These are phyloP conservation scores for Synergus umbraculus DNA, from an alignment of 2,888 invertebrate species.

Conservation along the genomic window DNA sequence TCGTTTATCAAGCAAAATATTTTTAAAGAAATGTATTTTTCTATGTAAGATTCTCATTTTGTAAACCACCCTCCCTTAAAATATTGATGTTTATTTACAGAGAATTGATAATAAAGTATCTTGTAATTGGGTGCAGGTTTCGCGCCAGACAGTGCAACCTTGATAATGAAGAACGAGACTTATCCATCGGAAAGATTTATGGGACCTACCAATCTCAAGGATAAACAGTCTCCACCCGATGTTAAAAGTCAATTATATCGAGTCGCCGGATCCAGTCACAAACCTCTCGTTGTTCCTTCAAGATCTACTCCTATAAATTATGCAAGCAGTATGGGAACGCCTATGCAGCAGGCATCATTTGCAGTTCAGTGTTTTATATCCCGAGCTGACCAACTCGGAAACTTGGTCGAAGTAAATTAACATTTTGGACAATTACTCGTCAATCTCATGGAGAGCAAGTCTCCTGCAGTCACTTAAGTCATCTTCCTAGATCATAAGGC, in stretches of 20 bases:
- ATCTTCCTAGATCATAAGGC: conserved; percentile 9
- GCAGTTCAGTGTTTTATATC: conserved; percentile 27
- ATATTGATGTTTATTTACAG: background rate
- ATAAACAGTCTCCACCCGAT: conserved; percentile 9
- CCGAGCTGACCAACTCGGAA: conserved; percentile 13
- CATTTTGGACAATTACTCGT: background rate
- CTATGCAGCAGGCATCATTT: background rate
- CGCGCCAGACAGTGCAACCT: conserved; percentile 45
- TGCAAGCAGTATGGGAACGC: background rate
- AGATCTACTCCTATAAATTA: background rate
- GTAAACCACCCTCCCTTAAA: background rate
- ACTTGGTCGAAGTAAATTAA: conserved; percentile 21
- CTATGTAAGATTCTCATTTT: too few species aligned
- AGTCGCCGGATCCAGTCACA: background rate
- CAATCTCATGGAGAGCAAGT: background rate
- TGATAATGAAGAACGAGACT: conserved; percentile 41
- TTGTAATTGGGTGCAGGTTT: conserved; percentile 30
- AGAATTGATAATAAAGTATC: background rate
- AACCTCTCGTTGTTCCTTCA: conserved; percentile 16
- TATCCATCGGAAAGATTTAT: conserved; percentile 40
- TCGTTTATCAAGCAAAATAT: background rate
- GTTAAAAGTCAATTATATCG: conserved; percentile 12
- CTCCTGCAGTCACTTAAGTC: conserved; percentile 16
- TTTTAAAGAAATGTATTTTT: background rate
- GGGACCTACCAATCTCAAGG: conserved; percentile 13